These are phyloP conservation scores for Anarhynchus alexandrinus DNA, from an alignment of 2,113 vertebrate species.

Conservation along the genomic window DNA sequence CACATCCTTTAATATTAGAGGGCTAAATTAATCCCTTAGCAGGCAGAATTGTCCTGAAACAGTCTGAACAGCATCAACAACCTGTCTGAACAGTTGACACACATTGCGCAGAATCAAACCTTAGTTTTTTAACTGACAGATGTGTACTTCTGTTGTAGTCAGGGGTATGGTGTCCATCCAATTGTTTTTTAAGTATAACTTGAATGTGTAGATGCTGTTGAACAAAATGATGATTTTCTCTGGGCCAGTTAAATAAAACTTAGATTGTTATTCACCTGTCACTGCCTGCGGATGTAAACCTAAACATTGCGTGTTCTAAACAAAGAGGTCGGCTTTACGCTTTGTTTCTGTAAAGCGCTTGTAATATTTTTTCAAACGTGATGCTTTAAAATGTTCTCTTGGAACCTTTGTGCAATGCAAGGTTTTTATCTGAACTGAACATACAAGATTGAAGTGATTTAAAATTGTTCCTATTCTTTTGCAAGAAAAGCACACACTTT, in stretches of 20 bases:
- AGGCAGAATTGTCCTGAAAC: background rate
- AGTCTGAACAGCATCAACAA: background rate
- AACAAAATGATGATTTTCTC: background rate
- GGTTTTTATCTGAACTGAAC: background rate
- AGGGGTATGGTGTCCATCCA: rapidly evolving
- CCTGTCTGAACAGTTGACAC: background rate
- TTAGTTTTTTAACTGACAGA: background rate
- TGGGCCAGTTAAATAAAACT: background rate
- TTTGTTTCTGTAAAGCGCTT: background rate
- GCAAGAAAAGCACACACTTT: rapidly evolving
- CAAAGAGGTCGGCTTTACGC: background rate
- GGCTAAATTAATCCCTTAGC: background rate
- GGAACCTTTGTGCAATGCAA: background rate
- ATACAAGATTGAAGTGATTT: background rate
- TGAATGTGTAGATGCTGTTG: background rate
- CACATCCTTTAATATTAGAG: background rate
- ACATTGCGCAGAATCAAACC: background rate
- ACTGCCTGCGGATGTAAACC: background rate
- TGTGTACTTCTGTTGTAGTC: background rate
- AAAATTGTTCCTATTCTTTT: background rate
- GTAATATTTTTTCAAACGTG: background rate
- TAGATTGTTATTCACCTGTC: background rate
- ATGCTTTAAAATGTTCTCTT: background rate
- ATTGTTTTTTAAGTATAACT: background rate
- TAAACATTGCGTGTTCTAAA: background rate